A percentile compares a stretch with the other conserved stretches of the same genome.
Conservation (phyloP, 2,797 vertebrate species). For the Pseudomugil gertrudae region DNA sequence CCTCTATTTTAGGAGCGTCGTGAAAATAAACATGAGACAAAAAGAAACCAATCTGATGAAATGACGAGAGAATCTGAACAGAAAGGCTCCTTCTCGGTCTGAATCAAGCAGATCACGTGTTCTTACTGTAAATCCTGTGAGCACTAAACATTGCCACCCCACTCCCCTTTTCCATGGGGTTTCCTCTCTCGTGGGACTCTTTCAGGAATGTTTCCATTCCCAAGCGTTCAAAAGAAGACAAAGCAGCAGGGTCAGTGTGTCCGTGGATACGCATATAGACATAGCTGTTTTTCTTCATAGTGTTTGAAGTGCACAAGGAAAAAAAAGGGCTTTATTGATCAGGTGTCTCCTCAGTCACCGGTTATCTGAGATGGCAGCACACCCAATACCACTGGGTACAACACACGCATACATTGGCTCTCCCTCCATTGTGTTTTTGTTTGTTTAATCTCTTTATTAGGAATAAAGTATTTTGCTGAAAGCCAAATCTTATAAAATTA, state of each 20-base stretch:
- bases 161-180: slow-evolving; percentile 22
- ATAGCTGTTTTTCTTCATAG: slow-evolving; percentile 6
- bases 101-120: not conserved
- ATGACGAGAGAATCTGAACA: slow-evolving; percentile 2
- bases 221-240: slow-evolving; percentile 66
- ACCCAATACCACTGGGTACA: slow-evolving; percentile 55
- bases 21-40: slow-evolving; percentile 18
- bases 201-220: slow-evolving; percentile 79
- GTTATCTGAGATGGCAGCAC: slow-evolving; percentile 60
- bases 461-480: too few species aligned
- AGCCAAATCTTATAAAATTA: too few species aligned
- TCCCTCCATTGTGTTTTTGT: too few species aligned
- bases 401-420: slow-evolving; percentile 16
- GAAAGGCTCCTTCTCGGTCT: not conserved
- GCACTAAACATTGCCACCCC: slow-evolving; percentile 15
- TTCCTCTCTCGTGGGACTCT: slow-evolving; percentile 61
- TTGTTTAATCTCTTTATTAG: too few species aligned
- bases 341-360: slow-evolving; percentile 61
- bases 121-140: slow-evolving; percentile 11
- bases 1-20: slow-evolving; percentile 58
- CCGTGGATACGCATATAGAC: slow-evolving; percentile 18
- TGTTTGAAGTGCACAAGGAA: slow-evolving; percentile 4
- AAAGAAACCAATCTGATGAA: slow-evolving; percentile 3
- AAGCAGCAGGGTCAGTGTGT: slow-evolving; percentile 61
- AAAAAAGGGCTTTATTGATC: slow-evolving; percentile 54